Evolutionary conservation across 2,113 vertebrate genomes (phyloP), one percentile per base, ranked within the genome.

Genomic region (Mastomys coucha): DNA sequence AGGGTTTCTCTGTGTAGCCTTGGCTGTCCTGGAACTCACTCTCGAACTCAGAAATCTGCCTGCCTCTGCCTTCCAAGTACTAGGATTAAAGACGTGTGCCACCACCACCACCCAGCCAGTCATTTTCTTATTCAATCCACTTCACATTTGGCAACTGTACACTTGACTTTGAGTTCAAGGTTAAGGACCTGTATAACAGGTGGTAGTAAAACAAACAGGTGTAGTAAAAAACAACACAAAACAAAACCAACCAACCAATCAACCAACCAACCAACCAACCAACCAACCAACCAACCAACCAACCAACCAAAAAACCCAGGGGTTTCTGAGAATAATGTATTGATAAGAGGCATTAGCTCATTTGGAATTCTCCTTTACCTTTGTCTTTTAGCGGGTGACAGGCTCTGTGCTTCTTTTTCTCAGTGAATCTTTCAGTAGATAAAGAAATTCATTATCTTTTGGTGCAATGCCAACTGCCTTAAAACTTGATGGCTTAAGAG

Each of bases 301-400:
- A 31, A 31, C 28, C 26, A 67, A 8, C 49, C 49, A 69, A 69
- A 67, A 31, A 69, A 73, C 3, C 31, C 12, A 77, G 67, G 2
- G 19, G 2, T 7, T 51, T 90, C n/a, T 36, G 36, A 26, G 78
- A 24, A 45, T 53, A 33, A 51, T 19, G 14, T 12, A 7, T 36
- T 39, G 72, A 60, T 31, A 17, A 26, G 9, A 0, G 1, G 9
- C 24, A 51, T n/a, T 63, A 7, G 3, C 0, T 7, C 28, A 17
- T 2, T 65, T 67, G 31, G 16, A 33, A 53, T 90, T 88, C 31
- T 39, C 65, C 22, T 20, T 78, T 22, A 19, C 58, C 2, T n/a
- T 95, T 45, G 86, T 45, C 17, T 86, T 72, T 42, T 78, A 42
- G 7, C 33, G 49, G 16, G 14, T 28, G 39, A 51, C 9, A 36